A percentile compares a stretch with the other conserved stretches of the same genome.
Evolutionary conservation across 2,797 vertebrate species (phyloP).

Genomic region (Pelobates cultripes): DNA sequence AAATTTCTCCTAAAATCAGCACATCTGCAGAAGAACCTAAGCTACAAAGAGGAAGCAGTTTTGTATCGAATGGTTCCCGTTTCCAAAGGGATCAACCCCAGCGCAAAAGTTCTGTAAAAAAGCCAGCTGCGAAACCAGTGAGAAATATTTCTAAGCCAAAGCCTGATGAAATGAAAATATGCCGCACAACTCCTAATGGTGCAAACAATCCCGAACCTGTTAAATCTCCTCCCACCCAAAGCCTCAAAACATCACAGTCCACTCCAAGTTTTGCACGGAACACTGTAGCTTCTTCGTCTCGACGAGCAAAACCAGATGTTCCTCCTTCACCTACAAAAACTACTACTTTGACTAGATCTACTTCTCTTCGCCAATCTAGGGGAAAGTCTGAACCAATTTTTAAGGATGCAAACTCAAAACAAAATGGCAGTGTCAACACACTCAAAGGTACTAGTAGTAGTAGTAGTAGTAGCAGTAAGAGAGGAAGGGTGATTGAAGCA

Average conservation of each 20-base stretch:
- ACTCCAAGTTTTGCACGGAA: constrained; percentile 90
- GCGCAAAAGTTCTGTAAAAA: constrained; percentile 74
- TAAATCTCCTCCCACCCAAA: constrained; percentile 60
- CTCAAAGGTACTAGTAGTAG: constrained; percentile 74
- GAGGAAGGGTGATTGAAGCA: constrained; percentile 69
- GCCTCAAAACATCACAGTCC: constrained; percentile 63
- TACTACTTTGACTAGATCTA: constrained; percentile 72
- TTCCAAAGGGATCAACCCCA: constrained; percentile 73
- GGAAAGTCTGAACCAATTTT: constrained; percentile 56
- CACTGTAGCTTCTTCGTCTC: constrained; percentile 88
- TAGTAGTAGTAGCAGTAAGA: constrained; percentile 76
- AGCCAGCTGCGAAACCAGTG: constrained; percentile 86
- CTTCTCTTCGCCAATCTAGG: constrained; percentile 74
- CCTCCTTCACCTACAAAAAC: constrained; percentile 65
- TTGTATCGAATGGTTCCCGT: constrained; percentile 63
- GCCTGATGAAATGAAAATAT: constrained; percentile 85
- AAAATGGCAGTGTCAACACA: constrained; percentile 68
- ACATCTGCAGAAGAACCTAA: constrained; percentile 82
- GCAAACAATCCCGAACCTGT: constrained; percentile 49
- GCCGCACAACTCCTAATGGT: constrained; percentile 66
- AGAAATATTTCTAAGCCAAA: constrained; percentile 79
- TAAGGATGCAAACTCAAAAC: constrained; percentile 65
- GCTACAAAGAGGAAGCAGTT: constrained; percentile 68
- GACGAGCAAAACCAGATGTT: constrained; percentile 79
- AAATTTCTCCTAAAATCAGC: constrained; percentile 77